Conservation (phyloP, 1,140 invertebrate genomes). For the Sitobion miscanthi region DNA sequence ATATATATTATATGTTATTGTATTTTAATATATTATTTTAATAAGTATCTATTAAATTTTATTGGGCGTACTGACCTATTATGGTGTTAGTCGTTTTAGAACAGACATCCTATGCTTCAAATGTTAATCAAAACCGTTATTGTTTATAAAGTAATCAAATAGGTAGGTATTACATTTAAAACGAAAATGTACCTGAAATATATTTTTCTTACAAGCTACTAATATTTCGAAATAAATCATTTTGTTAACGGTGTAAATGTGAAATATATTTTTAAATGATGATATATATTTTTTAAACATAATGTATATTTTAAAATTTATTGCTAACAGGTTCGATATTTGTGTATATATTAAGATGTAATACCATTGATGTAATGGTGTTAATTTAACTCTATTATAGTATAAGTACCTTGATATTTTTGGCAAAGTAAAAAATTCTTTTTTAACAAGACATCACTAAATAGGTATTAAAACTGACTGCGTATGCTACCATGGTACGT, state of each 20-base stretch:
- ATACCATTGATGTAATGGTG: too few species aligned
- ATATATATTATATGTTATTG: not conserved
- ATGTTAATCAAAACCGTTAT: not conserved
- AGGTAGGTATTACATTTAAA: not conserved
- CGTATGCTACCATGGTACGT: not conserved
- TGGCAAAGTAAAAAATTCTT: not conserved
- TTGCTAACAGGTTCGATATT: not conserved
- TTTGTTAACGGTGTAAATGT: not conserved
- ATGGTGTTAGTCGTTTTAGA: not conserved
- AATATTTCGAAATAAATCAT: not conserved
- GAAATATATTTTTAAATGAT: not conserved
- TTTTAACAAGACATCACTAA: not conserved
- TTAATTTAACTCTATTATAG: not conserved
- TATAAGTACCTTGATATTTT: not conserved
- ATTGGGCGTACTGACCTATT: not conserved
- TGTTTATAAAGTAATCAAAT: not conserved
- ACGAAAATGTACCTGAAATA: not conserved
- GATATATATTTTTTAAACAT: not conserved
- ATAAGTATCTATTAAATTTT: not conserved
- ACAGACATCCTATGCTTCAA: not conserved
- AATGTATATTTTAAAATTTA: not conserved
- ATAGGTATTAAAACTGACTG: not conserved
- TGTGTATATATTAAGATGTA: too few species aligned
- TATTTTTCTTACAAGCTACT: not conserved
- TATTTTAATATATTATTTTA: not conserved